These are phyloP conservation scores for Corythornis cristatus DNA, from an alignment of 2,113 vertebrate genomes.

Conservation along the genomic window DNA sequence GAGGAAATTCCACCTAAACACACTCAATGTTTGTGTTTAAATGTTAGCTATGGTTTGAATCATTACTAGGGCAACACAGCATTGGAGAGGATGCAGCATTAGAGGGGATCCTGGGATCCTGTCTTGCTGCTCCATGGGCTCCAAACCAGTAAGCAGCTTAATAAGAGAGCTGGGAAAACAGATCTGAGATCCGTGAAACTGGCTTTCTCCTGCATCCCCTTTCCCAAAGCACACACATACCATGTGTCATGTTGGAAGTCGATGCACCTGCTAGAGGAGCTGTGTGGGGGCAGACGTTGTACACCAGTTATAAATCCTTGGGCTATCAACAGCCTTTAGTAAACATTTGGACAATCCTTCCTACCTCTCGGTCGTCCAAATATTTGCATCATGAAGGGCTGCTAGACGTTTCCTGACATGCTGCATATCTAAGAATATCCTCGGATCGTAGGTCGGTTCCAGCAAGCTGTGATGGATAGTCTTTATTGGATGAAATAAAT, in stretches of 20 bases:
- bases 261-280: constrained; percentile 45
- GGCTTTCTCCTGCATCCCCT: not conserved
- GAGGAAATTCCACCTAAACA: not conserved
- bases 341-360: constrained; percentile 70
- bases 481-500: not conserved
- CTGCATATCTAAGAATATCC: constrained; percentile 39
- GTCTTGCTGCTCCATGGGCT: not conserved
- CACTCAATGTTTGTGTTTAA: not conserved
- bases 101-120: not conserved
- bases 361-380: constrained; percentile 63
- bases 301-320: constrained; percentile 47
- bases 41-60: not conserved
- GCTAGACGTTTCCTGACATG: constrained; percentile 51
- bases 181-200: not conserved
- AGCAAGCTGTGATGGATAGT: not conserved
- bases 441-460: not conserved
- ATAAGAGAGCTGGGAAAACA: not conserved
- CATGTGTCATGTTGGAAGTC: not conserved
- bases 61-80: not conserved
- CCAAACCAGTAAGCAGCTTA: not conserved
- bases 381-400: constrained; percentile 64
- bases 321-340: constrained; percentile 36
- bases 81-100: not conserved
- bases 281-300: not conserved
- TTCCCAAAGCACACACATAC: not conserved